Percentiles rank a stretch among this genome's conserved stretches.
Evolutionary conservation across 2,888 invertebrate genomes (phyloP).

Genomic region (Dysmachus trigonus): DNA sequence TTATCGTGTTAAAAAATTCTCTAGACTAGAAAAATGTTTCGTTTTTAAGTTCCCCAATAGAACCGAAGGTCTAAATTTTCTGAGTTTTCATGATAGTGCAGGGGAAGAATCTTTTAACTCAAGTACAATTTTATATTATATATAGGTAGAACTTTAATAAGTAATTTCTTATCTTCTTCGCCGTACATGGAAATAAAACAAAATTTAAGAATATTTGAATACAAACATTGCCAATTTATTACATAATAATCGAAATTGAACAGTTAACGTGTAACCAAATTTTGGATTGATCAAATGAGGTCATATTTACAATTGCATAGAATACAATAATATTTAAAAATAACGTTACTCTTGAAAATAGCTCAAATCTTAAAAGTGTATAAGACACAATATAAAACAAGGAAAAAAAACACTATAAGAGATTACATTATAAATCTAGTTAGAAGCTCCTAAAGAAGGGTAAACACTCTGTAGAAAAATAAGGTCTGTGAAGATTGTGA

Average conservation of each 20-base stretch:
- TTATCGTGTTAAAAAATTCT: too few species aligned
- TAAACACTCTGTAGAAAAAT: conserved; percentile 10
- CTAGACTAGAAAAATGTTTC: too few species aligned
- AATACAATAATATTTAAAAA: background rate
- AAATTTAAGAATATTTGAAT: background rate
- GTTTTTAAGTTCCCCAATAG: too few species aligned
- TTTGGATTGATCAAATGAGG: background rate
- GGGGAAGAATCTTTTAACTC: too few species aligned
- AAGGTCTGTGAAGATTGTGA: background rate
- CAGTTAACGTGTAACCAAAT: background rate
- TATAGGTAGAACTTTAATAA: too few species aligned
- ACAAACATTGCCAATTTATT: background rate
- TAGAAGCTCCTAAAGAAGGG: background rate
- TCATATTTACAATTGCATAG: background rate
- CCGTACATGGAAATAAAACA: background rate
- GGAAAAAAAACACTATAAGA: background rate
- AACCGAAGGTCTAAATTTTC: too few species aligned
- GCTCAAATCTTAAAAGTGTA: background rate
- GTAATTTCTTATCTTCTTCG: too few species aligned
- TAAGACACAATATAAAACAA: conserved; percentile 3
- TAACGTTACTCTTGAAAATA: conserved; percentile 2
- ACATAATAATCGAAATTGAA: background rate
- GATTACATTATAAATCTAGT: background rate
- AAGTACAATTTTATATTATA: background rate
- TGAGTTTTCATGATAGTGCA: too few species aligned